A percentile compares a stretch with the other conserved stretches of the same genome.
Evolutionary conservation across 2,113 vertebrate genomes (phyloP).

Genomic region (Lathamus discolor): DNA sequence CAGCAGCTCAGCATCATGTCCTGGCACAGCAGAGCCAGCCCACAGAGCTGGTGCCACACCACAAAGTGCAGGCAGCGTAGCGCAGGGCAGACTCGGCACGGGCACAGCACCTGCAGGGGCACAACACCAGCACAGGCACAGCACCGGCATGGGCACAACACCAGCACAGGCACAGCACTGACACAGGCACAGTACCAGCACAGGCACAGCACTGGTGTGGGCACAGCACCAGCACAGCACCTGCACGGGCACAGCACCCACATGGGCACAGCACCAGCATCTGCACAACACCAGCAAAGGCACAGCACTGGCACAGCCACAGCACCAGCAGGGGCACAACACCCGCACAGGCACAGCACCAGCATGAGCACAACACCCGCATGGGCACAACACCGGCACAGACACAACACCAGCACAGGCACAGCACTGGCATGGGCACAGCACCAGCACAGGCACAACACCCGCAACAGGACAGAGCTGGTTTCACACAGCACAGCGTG

Average conservation of each 20-base stretch:
- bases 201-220: no score
- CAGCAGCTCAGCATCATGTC: not conserved
- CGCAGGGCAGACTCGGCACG: not conserved
- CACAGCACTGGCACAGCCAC: not conserved
- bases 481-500: not conserved
- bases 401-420: no score
- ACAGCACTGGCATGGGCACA: not conserved
- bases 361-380: not conserved
- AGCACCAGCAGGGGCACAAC: not conserved
- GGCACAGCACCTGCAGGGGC: not conserved
- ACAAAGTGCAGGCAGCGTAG: not conserved
- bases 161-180: not conserved
- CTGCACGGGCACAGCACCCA: not conserved
- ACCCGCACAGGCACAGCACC: not conserved
- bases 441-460: not conserved
- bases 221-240: not conserved
- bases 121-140: no score
- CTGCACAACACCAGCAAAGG: not conserved
- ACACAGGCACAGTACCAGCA: no score
- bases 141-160: not conserved
- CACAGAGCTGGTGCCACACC: not conserved
- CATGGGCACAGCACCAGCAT: no score
- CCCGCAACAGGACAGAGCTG: not conserved
- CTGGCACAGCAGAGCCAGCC: not conserved
- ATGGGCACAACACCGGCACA: no score